These are phyloP conservation scores for Remorina albescens DNA, from an alignment of 2,797 vertebrate species.

Conservation along the genomic window DNA sequence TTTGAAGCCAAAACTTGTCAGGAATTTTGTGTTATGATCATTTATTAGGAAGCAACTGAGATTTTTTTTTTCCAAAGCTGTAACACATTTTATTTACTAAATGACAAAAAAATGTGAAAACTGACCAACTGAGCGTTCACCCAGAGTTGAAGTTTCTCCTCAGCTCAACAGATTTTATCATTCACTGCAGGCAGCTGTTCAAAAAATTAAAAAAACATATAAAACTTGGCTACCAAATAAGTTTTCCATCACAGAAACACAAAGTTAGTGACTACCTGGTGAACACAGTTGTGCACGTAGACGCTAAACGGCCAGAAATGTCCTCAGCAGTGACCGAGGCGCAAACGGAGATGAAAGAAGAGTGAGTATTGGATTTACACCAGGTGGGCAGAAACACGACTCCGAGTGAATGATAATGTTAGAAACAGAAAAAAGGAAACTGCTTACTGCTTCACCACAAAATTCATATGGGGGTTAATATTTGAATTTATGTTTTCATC, in stretches of 20 bases:
- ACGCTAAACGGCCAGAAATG: neutral
- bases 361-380: neutral
- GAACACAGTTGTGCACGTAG: neutral
- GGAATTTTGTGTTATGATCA: neutral
- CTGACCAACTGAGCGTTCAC: no score
- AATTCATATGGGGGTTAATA: neutral
- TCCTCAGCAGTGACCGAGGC: neutral
- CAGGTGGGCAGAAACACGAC: neutral
- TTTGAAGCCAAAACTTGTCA: constrained; percentile 24
- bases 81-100: neutral
- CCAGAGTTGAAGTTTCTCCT: neutral
- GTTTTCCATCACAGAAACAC: neutral
- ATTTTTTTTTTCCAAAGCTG: constrained; percentile 1
- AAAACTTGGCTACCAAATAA: no score
- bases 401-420: neutral
- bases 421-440: neutral
- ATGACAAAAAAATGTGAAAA: neutral
- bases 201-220: neutral
- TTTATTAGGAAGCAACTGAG: neutral
- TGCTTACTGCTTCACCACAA: neutral
- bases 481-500: neutral
- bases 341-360: neutral
- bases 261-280: neutral
- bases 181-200: no score
- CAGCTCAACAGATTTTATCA: no score